A percentile compares a stretch with the other conserved stretches of the same genome.
Evolutionary conservation across 2,797 vertebrate species (phyloP).

Genomic region (Lepus oiostolus): DNA sequence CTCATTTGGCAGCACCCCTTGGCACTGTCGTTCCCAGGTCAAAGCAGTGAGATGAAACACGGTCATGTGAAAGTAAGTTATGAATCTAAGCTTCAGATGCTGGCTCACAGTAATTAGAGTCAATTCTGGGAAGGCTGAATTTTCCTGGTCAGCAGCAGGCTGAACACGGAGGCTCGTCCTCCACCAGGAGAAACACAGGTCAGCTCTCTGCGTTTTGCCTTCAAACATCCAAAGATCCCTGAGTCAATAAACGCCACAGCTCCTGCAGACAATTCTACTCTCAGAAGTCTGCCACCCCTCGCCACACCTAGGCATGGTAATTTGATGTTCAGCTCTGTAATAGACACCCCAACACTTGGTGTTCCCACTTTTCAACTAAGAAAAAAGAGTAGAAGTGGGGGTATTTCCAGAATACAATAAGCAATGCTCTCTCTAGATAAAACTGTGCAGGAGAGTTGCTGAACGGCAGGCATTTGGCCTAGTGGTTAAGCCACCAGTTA

Average conservation of each 20-base stretch:
- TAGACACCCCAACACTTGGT: neutral
- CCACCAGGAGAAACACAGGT: constrained; percentile 57
- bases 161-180: neutral
- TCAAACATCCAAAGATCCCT: constrained; percentile 54
- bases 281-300: neutral
- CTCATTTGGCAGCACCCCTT: neutral
- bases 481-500: too few species aligned
- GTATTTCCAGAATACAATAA: neutral
- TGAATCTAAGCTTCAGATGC: neutral
- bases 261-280: neutral
- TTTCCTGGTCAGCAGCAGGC: neutral
- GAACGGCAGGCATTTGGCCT: too few species aligned
- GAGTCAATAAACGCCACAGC: constrained; percentile 20
- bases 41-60: neutral
- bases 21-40: neutral
- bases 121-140: neutral
- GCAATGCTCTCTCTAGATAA: neutral
- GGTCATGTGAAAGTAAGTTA: neutral
- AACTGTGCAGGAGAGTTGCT: neutral
- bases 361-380: neutral
- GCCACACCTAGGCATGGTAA: neutral
- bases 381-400: neutral
- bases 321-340: neutral
- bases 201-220: constrained; percentile 45
- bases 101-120: neutral